These are phyloP conservation scores for Ophion slaviceki DNA, from an alignment of 2,888 invertebrate species.

Conservation along the genomic window DNA sequence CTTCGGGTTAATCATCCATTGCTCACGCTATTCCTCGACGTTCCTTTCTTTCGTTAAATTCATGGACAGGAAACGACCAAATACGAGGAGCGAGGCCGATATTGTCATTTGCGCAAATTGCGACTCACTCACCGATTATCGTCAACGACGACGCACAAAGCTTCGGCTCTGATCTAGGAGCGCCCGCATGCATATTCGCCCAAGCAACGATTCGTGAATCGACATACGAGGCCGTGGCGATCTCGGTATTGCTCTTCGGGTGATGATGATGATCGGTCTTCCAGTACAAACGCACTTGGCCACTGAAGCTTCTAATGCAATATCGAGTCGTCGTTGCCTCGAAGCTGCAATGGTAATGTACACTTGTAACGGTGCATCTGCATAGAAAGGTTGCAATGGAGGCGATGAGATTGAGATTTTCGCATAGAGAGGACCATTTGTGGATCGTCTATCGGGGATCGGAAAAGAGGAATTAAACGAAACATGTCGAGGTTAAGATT, in stretches of 20 bases:
- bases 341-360: background rate
- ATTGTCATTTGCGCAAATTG: conserved; percentile 65
- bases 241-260: conserved; percentile 55
- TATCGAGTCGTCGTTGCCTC: background rate
- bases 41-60: conserved; percentile 17
- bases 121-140: conserved; percentile 72
- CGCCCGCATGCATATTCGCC: conserved; percentile 5
- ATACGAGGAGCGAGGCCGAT: conserved; percentile 33
- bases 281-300: conserved; percentile 22
- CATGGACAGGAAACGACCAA: conserved; percentile 20
- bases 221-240: conserved; percentile 60
- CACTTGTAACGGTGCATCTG: background rate
- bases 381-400: background rate
- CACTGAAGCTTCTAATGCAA: conserved; percentile 29
- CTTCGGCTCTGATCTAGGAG: conserved; percentile 7
- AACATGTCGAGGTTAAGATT: too few relatives aligned
- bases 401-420: too few relatives aligned
- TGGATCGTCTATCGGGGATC: too few relatives aligned
- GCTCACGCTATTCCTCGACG: background rate
- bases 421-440: too few relatives aligned
- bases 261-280: conserved; percentile 37
- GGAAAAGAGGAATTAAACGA: too few relatives aligned
- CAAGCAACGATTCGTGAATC: conserved; percentile 67
- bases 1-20: conserved; percentile 3
- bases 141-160: conserved; percentile 56